phyloP scores from a whole-genome alignment of 2,113 vertebrate species.

The Crotalus viridis region DNA sequence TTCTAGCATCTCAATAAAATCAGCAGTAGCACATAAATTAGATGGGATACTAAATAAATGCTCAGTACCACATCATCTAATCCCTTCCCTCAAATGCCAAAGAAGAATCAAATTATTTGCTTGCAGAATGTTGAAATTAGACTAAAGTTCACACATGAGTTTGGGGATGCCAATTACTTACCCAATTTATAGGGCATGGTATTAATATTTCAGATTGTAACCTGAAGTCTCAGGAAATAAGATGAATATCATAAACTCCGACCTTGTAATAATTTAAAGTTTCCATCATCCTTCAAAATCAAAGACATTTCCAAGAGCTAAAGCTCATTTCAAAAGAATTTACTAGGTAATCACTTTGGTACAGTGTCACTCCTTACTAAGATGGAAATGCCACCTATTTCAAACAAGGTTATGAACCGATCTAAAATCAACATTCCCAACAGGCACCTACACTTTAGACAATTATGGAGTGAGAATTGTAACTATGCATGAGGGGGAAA shows the following conservation, averaged over 20 bases:
- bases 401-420: background rate
- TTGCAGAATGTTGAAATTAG: background rate
- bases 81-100: background rate
- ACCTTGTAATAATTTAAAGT: background rate
- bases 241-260: background rate
- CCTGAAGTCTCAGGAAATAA: background rate
- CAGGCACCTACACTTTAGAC: background rate
- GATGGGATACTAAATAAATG: background rate
- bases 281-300: background rate
- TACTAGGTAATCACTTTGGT: background rate
- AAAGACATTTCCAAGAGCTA: background rate
- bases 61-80: background rate
- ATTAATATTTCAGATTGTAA: background rate
- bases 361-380: background rate
- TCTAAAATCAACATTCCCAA: background rate
- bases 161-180: background rate
- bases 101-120: background rate
- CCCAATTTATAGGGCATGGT: background rate
- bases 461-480: background rate
- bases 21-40: background rate
- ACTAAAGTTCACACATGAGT: background rate
- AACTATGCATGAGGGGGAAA: no score
- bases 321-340: background rate
- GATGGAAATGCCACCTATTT: background rate
- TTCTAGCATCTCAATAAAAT: background rate